These are phyloP conservation scores for Limnephilus auricula DNA, from an alignment of 2,888 invertebrate genomes.

Conservation along the genomic window DNA sequence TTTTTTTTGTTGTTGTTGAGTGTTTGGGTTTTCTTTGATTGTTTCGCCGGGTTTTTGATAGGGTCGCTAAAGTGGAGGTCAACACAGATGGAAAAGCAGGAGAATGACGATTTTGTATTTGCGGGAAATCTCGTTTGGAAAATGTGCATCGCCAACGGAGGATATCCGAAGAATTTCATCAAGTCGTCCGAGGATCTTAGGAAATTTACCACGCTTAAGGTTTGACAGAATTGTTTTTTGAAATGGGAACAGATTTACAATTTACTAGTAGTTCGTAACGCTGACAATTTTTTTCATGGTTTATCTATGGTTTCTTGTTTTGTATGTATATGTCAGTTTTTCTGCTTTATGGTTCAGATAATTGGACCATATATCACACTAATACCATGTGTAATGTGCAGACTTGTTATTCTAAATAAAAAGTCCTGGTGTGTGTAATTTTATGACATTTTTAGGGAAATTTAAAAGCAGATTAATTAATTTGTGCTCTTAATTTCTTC, in stretches of 20 bases:
- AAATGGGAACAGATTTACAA: neutral
- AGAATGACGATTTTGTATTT: conserved; percentile 49
- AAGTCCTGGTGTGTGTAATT: too few species aligned
- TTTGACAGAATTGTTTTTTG: neutral
- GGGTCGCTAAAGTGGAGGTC: conserved; percentile 24
- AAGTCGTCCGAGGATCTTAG: conserved; percentile 51
- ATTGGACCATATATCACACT: too few species aligned
- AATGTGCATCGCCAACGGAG: conserved; percentile 58
- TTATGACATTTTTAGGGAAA: too few species aligned
- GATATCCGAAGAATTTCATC: conserved; percentile 37
- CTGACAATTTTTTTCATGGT: neutral
- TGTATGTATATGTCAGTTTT: neutral
- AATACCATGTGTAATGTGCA: neutral
- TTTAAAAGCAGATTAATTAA: too few species aligned
- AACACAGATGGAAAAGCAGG: conserved; percentile 51
- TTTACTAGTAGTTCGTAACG: too few species aligned
- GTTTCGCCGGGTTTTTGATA: neutral
- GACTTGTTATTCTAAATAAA: neutral
- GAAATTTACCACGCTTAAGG: conserved; percentile 35
- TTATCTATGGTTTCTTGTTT: neutral
- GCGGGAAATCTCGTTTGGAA: conserved; percentile 63
- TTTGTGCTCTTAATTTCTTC: too few species aligned
- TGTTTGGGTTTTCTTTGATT: neutral
- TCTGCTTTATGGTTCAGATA: neutral
- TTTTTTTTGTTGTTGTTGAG: conserved; percentile 35